Evolutionary conservation across 2,113 vertebrate species (phyloP), one percentile per base, ranked within the genome.

Genomic region (Scomber scombrus): DNA sequence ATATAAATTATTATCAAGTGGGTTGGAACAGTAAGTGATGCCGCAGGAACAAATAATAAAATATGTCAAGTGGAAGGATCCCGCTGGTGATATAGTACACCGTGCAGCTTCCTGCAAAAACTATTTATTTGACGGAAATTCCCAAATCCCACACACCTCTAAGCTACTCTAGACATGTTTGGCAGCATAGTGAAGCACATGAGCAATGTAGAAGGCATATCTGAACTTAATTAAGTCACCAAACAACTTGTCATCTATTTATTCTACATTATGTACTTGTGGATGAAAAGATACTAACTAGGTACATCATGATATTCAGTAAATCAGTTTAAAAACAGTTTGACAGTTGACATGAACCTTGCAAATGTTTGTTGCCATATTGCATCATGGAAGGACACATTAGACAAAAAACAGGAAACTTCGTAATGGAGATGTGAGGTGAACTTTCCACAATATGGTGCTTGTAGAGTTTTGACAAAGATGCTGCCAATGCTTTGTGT

Each of bases 1-100:
- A 16, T n/a, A n/a, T 64, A 52, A 75, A 71, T 66, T 23, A 60
- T 77, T 84, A 63, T 81, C 5, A 67, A 67, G 57, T 26, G 23
- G 23, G 16, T 54, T 71, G 45, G 40, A 82, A 77, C 29, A 68
- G 31, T 60, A 18, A 83, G 54, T 43, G 54, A 23, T 49, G 50
- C 65, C 66, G 52, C 11, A 70, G 43, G 64, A 45, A 78, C 13
- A 65, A 80, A 71, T 55, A 60, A 50, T 58, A 46, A 56, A 82
- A 75, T 46, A 18, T 81, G 78, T 78, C 51, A 75, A 80, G 16
- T 58, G 40, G 19, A 34, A 70, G 61, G 10, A 51, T 73, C 58
- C 62, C 73, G 60, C 34, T 58, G 26, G n/a, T 67, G 19, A 70
- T 51, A 45, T 18, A 68, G 46, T 5, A 21, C 21, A 29, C 8